Evolutionary conservation across 2,113 vertebrate genomes (phyloP).

Genomic region (Spheniscus mendiculus): DNA sequence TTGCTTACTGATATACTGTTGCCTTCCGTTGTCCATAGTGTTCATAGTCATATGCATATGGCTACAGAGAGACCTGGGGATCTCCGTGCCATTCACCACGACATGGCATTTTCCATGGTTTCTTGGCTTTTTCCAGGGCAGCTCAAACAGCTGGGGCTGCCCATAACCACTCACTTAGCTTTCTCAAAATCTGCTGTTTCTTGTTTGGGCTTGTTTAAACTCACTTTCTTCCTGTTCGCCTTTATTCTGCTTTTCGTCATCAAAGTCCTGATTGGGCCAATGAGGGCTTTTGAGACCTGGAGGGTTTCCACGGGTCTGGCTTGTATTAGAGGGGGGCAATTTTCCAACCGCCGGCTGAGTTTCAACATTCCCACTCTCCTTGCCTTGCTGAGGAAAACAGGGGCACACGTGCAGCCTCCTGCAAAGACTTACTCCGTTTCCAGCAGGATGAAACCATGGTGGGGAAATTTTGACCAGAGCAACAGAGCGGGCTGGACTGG

Average conservation of each 20-base stretch:
- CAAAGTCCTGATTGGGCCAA: neutral
- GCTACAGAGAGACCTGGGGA: fast-evolving
- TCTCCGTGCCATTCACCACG: fast-evolving
- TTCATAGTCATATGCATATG: neutral
- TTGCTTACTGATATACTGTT: neutral
- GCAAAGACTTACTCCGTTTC: neutral
- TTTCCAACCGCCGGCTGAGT: neutral
- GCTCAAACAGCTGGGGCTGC: neutral
- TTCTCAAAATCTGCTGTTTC: conserved; percentile 11
- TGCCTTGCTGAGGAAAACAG: conserved; percentile 43
- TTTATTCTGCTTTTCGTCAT: conserved; percentile 43
- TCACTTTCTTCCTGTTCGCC: neutral
- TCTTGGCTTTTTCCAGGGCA: neutral
- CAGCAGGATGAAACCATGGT: neutral
- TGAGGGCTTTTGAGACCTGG: conserved; percentile 48
- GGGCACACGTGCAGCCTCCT: neutral
- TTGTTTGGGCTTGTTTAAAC: conserved; percentile 43
- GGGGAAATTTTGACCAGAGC: neutral
- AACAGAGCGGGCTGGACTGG: neutral
- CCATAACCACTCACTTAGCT: neutral
- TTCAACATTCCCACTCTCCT: conserved; percentile 14
- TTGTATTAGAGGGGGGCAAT: conserved; percentile 34
- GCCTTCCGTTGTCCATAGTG: neutral
- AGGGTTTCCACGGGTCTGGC: conserved; percentile 44
- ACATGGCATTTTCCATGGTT: neutral